A percentile compares a stretch with the other conserved stretches of the same genome.
phyloP scores from a whole-genome alignment of 2,113 vertebrate species.

The Actinemys pallida region DNA sequence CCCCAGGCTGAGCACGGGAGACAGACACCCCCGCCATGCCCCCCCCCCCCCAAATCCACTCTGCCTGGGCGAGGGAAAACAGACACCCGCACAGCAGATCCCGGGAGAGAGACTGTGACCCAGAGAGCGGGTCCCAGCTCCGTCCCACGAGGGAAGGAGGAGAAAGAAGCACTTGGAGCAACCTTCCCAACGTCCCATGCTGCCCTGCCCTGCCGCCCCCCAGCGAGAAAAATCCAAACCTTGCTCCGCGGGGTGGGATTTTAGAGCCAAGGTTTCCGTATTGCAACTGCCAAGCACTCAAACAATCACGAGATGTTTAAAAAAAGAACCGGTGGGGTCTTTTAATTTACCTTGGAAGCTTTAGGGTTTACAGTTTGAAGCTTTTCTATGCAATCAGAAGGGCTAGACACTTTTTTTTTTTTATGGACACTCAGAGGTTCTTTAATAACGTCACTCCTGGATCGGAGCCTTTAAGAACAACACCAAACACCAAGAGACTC shows the following conservation, averaged over 20 bases:
- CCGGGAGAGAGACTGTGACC: no score
- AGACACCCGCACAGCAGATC: neutral
- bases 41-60: no score
- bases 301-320: fast-evolving
- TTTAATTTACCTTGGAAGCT: neutral
- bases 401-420: neutral
- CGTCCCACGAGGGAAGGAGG: no score
- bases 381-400: fast-evolving
- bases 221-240: neutral
- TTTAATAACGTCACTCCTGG: fast-evolving
- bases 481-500: neutral
- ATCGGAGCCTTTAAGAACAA: neutral
- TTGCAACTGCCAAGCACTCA: neutral
- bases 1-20: neutral
- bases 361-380: neutral
- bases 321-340: fast-evolving
- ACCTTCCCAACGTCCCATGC: neutral
- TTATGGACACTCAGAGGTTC: neutral
- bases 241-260: neutral
- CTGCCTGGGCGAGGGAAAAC: no score
- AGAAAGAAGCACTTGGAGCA: no score
- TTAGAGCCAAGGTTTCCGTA: fast-evolving
- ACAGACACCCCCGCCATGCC: no score
- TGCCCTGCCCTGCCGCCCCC: neutral
- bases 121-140: no score